Percentiles rank a stretch among this genome's conserved stretches.
Conservation (phyloP, 2,888 invertebrate species). For the Spisula subtruncata region DNA sequence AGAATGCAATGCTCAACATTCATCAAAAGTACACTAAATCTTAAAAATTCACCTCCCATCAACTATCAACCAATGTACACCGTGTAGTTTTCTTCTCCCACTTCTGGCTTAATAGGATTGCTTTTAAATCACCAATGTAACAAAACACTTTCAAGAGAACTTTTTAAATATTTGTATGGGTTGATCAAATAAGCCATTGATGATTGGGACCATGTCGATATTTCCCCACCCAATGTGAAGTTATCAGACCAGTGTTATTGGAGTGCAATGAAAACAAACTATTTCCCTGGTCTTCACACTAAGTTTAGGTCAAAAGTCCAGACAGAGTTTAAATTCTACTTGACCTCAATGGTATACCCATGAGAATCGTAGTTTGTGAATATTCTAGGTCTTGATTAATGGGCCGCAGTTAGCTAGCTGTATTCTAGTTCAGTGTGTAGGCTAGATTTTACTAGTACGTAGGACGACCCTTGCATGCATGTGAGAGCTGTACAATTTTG, state of each 20-base stretch:
- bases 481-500: background rate
- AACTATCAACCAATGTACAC: background rate
- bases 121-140: conserved; percentile 1
- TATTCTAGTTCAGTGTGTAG: no score
- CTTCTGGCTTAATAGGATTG: background rate
- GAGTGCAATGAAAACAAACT: conserved; percentile 26
- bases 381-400: background rate
- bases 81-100: background rate
- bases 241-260: background rate
- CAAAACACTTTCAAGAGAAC: conserved; percentile 5
- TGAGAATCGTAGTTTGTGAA: conserved; percentile 13
- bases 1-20: no score
- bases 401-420: background rate
- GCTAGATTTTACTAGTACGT: no score
- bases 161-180: conserved; percentile 17
- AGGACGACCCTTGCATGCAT: no score
- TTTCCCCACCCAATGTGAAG: conserved; percentile 13
- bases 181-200: conserved; percentile 25
- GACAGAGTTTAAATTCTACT: conserved; percentile 32
- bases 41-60: background rate
- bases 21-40: background rate
- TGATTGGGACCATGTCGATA: background rate
- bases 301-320: conserved; percentile 30
- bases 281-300: conserved; percentile 7
- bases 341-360: conserved; percentile 27